A percentile compares a stretch with the other conserved stretches of the same genome.
Conservation (phyloP, 2,888 invertebrate species). For the Hydraecia micacea region DNA sequence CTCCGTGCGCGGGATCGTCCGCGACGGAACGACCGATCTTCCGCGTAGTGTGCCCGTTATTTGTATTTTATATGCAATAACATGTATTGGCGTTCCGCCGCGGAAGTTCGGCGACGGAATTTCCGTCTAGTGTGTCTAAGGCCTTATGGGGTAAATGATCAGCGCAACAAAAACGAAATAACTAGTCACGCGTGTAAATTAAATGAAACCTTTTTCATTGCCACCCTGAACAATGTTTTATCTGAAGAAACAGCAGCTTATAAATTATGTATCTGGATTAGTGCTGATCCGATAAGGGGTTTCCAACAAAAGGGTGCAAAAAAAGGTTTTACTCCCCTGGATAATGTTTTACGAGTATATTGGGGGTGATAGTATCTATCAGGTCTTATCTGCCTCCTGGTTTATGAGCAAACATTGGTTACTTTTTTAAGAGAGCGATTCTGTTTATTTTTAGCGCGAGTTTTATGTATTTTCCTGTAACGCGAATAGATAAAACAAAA, state of each 20-base stretch:
- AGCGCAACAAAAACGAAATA: background rate
- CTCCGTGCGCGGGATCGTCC: too few species aligned
- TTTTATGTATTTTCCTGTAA: background rate
- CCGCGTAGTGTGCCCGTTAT: too few species aligned
- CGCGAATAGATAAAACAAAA: conserved; percentile 4
- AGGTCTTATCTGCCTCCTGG: background rate
- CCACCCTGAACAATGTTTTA: conserved; percentile 9
- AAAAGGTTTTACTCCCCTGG: conserved; percentile 25
- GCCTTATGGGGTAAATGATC: too few species aligned
- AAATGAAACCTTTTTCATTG: conserved; percentile 1
- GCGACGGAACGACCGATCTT: too few species aligned
- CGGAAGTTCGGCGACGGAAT: too few species aligned
- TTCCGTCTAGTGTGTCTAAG: too few species aligned
- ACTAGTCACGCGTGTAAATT: background rate
- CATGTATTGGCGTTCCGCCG: too few species aligned
- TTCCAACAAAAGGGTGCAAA: conserved; percentile 36
- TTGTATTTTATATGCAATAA: too few species aligned
- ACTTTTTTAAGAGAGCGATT: conserved; percentile 11
- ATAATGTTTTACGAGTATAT: conserved; percentile 45
- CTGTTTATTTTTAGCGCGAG: conserved; percentile 2
- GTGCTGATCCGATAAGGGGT: conserved; percentile 22
- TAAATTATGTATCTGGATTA: conserved; percentile 55
- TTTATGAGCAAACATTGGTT: conserved; percentile 26
- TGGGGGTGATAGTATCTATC: background rate
- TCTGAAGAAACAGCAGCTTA: conserved; percentile 17